A percentile compares a stretch with the other conserved stretches of the same genome.
These are phyloP conservation scores for Eospalax fontanierii DNA, from an alignment of 2,797 vertebrate species.

Conservation along the genomic window DNA sequence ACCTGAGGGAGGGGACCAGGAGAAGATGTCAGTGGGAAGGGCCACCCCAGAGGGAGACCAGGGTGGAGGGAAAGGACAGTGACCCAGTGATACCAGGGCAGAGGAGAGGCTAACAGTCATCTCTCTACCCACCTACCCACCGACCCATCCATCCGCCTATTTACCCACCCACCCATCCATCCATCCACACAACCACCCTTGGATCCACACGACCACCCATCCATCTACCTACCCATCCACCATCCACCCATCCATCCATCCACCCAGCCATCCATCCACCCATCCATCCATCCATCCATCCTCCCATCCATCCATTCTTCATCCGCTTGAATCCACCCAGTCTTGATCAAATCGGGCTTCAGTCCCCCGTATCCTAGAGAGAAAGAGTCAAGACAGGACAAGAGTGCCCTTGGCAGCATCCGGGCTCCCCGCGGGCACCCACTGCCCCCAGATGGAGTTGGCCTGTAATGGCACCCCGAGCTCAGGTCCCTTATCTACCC, in stretches of 20 bases:
- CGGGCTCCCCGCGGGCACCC: accelerated
- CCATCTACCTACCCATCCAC: accelerated
- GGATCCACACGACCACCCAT: accelerated
- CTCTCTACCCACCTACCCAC: not conserved
- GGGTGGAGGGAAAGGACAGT: not conserved
- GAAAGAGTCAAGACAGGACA: not conserved
- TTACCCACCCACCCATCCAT: no score
- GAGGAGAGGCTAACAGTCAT: not conserved
- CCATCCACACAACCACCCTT: not conserved
- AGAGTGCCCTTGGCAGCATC: not conserved
- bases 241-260: not conserved
- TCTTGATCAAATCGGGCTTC: not conserved
- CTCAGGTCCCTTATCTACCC: no score
- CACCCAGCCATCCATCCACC: not conserved
- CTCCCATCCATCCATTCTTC: not conserved
- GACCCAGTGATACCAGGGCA: not conserved
- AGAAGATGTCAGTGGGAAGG: not conserved
- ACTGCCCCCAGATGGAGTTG: not conserved
- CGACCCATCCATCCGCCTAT: accelerated
- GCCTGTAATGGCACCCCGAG: not conserved
- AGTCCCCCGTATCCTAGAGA: not conserved
- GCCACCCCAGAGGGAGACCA: not conserved
- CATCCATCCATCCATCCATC: not conserved
- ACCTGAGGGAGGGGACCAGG: constrained; percentile 88
- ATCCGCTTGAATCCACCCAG: no score